Base-by-base conservation (phyloP, 2,113 vertebrate genomes). In the Spizaetus ornatus region DNA sequence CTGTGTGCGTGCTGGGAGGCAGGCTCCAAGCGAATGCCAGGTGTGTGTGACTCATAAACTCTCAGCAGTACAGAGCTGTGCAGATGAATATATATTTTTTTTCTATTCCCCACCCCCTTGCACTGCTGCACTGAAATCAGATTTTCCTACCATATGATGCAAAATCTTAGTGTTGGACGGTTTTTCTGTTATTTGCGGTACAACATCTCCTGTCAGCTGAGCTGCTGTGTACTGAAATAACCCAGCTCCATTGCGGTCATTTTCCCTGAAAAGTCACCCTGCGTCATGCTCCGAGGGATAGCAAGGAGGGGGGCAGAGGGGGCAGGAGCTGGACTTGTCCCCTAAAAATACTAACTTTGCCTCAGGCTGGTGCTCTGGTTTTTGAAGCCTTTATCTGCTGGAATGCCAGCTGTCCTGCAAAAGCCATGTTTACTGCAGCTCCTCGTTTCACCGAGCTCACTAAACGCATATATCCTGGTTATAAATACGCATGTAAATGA, bases 91-190 rank as follows among this genome's bases (percentile, higher is more conserved):
- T 94, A 90, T 95, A 48, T 59, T 86, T 86, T 86, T 93, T 93
- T 91, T 48, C 85, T 94, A 25, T 78, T 91, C 94, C 97, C 79
- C 84, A 78, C 69, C 84, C 70, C 90, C 92, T 93, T 95, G 84
- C 71, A 63, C 81, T 82, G 38, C 84, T 90, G 89, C 91, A 8
- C 96, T 97, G 88, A 96, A 97, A 96, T 98, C 98, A 98, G 77
- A 97, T 95, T 98, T 98, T 98, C 98, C 98, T 97, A 90, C 85
- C 74, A 36, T 97, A 91, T 95, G 91, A 97, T 97, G 97, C 94
- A 96, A 95, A 88, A 88, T 74, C 95, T 92, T 81, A 90, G 93
- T 74, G 83, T 93, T 97, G 94, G 94, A 62, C 0, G 5, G 29
- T 32, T 86, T 85, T 85, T 65, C 62, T 96, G 91, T 93, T 97